Evolutionary conservation across 2,888 invertebrate genomes (phyloP).

Genomic region (Dolichopus griseipennis): DNA sequence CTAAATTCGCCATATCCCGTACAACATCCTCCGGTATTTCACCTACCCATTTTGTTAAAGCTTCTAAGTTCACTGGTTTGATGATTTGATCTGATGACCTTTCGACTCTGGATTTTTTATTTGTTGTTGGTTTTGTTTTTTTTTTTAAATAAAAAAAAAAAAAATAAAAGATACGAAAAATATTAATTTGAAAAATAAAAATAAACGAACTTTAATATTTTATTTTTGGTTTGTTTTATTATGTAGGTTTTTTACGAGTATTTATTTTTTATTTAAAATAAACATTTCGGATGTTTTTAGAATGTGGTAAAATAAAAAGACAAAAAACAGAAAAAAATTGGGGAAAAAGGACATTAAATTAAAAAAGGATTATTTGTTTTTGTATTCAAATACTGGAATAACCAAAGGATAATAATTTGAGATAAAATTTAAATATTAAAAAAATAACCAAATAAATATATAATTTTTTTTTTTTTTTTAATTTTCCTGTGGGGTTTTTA

Average conservation of each 20-base stretch:
- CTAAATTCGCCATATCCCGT: constrained; percentile 82
- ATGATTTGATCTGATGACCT: constrained; percentile 97
- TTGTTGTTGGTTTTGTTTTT: neutral
- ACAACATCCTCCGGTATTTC: constrained; percentile 85
- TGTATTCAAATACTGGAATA: neutral
- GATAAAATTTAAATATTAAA: no score
- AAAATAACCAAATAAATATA: neutral
- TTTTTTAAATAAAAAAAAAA: neutral
- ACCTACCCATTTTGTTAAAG: constrained; percentile 86
- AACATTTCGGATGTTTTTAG: no score
- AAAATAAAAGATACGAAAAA: neutral
- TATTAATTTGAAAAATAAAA: neutral
- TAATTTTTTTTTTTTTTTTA: neutral
- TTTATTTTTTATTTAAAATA: no score
- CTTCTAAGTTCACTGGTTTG: constrained; percentile 94
- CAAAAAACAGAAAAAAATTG: neutral
- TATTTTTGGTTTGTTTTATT: no score
- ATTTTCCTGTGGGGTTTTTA: neutral
- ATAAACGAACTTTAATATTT: no score
- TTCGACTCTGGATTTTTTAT: constrained; percentile 65
- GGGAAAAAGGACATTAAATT: neutral
- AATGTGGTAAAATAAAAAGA: neutral
- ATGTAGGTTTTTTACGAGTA: no score
- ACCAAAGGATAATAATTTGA: no score
- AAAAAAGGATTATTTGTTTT: neutral